A percentile compares a stretch with the other conserved stretches of the same genome.
phyloP scores from a whole-genome alignment of 1,140 invertebrate genomes.

The Diorhabda carinulata region DNA sequence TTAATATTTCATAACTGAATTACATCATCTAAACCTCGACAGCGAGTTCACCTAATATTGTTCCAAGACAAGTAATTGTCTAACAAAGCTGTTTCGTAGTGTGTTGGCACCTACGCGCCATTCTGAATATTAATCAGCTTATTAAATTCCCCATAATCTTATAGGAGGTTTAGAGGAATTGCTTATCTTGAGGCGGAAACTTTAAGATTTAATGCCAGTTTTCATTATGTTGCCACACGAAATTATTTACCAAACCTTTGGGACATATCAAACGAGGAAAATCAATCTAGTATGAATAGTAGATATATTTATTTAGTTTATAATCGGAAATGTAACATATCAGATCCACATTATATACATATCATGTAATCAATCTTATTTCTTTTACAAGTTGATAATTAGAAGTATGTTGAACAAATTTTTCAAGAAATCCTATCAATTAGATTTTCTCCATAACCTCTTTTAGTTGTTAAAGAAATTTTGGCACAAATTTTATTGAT shows the following conservation, averaged over 20 bases:
- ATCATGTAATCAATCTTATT: no score
- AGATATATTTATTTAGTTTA: no score
- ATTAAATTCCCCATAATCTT: constrained; percentile 15
- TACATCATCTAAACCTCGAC: constrained; percentile 8
- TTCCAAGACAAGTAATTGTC: constrained; percentile 17
- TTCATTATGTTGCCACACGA: neutral
- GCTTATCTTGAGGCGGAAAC: constrained; percentile 8
- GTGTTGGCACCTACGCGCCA: constrained; percentile 10
- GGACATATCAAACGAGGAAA: no score
- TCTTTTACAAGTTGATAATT: no score
- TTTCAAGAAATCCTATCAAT: no score
- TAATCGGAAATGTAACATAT: no score
- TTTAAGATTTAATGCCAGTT: neutral
- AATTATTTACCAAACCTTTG: neutral
- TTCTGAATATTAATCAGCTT: constrained; percentile 19
- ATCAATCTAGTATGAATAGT: no score
- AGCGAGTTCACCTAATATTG: constrained; percentile 16
- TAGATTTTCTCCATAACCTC: no score
- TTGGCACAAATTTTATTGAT: no score
- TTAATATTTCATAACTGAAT: constrained; percentile 18
- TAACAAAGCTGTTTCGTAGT: constrained; percentile 15
- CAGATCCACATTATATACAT: no score
- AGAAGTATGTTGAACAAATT: no score
- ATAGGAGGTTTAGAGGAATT: constrained; percentile 7
- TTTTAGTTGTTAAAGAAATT: no score